These are phyloP conservation scores for Centropus unirufus DNA, from an alignment of 2,113 vertebrate genomes.

Conservation along the genomic window DNA sequence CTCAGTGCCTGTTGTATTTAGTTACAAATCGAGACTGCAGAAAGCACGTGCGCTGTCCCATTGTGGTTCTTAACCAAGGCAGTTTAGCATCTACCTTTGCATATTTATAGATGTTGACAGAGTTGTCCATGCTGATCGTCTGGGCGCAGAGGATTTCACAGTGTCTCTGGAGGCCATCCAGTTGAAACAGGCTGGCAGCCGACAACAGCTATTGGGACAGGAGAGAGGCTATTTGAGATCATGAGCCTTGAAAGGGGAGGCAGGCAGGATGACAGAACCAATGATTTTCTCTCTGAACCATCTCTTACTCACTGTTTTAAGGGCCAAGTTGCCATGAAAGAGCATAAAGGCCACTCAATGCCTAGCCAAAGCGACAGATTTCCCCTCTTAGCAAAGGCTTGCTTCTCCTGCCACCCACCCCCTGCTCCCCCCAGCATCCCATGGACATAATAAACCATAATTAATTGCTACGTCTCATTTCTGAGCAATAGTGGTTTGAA, in stretches of 20 bases:
- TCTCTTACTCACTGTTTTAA: background rate
- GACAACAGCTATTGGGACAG: slow-evolving; percentile 83
- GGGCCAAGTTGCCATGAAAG: background rate
- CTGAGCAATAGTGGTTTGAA: background rate
- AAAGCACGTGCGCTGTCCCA: accelerated
- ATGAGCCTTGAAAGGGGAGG: background rate
- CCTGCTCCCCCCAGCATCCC: too few species aligned
- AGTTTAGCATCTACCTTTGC: slow-evolving; percentile 83
- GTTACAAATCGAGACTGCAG: background rate
- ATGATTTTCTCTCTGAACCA: background rate
- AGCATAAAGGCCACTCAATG: background rate
- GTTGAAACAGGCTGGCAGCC: slow-evolving; percentile 89
- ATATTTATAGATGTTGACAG: slow-evolving; percentile 90
- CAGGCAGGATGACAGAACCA: background rate
- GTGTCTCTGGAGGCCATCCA: slow-evolving; percentile 90
- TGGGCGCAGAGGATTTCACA: slow-evolving; percentile 93
- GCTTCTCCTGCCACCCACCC: background rate
- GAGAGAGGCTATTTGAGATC: background rate
- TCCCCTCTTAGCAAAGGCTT: background rate
- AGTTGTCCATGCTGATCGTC: slow-evolving; percentile 87
- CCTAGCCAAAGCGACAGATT: background rate
- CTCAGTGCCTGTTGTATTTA: background rate
- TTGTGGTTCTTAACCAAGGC: background rate
- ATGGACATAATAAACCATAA: background rate
- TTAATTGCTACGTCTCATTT: background rate